These are phyloP conservation scores for Athripsodes cinereus DNA, from an alignment of 2,888 invertebrate genomes.

Conservation along the genomic window DNA sequence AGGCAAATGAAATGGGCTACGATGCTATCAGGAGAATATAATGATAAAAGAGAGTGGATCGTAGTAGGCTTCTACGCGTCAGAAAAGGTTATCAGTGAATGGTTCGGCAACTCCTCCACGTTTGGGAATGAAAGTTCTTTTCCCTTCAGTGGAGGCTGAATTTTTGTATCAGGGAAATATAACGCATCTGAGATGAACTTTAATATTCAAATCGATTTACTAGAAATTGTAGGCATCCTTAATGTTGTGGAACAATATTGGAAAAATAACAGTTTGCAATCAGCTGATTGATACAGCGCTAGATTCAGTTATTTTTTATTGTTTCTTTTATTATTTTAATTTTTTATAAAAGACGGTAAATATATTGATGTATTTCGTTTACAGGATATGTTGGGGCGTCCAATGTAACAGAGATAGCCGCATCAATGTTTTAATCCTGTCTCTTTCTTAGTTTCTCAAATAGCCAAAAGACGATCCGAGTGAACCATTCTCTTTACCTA, in stretches of 20 bases:
- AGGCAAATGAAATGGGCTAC: conserved; percentile 24
- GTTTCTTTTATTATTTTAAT: background rate
- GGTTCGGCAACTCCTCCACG: conserved; percentile 15
- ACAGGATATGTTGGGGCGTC: background rate
- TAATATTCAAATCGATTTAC: background rate
- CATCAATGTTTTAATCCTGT: background rate
- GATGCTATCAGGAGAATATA: conserved; percentile 18
- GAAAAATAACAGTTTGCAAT: too few species aligned
- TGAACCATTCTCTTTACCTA: background rate
- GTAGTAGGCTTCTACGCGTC: conserved; percentile 1
- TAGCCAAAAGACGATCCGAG: background rate
- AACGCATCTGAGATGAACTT: background rate
- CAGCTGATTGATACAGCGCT: too few species aligned
- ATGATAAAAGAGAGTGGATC: background rate
- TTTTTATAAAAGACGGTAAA: background rate
- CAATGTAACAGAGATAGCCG: background rate
- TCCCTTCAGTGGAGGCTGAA: conserved; percentile 24
- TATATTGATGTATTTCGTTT: background rate
- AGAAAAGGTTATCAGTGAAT: background rate
- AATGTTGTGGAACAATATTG: too few species aligned
- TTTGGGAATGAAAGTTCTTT: conserved; percentile 10
- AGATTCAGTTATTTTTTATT: background rate
- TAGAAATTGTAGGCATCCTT: too few species aligned
- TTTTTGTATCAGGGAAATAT: conserved; percentile 19
- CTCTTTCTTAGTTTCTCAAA: conserved; percentile 1